Evolutionary conservation across 2,888 invertebrate genomes (phyloP).

Genomic region (Harmothoe impar): DNA sequence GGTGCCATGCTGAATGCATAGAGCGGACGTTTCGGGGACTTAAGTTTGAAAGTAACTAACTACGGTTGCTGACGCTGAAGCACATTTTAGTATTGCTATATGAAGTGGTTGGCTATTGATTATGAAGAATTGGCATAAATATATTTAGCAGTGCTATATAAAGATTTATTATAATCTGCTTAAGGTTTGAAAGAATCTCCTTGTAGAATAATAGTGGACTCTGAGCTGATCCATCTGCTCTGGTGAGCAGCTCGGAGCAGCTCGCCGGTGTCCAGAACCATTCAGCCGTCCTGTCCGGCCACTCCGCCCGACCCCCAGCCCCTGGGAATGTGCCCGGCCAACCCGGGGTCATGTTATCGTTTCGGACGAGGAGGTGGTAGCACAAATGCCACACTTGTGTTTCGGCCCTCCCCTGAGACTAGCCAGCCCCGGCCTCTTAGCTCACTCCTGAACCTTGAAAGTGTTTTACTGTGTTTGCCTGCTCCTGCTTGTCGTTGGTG

Average conservation of each 20-base stretch:
- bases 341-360: slow-evolving; percentile 1
- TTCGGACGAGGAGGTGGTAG: not conserved
- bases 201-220: not conserved
- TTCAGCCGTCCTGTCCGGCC: not conserved
- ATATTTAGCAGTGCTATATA: too few species aligned
- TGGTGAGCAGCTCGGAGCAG: not conserved
- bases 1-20: too few species aligned
- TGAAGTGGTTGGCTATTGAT: too few species aligned
- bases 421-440: not conserved
- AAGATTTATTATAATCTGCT: too few species aligned
- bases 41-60: too few species aligned
- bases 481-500: not conserved
- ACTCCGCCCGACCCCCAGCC: not conserved
- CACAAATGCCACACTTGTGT: slow-evolving; percentile 34
- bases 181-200: too few species aligned
- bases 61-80: too few species aligned
- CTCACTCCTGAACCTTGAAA: not conserved
- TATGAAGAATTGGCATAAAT: too few species aligned
- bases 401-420: not conserved
- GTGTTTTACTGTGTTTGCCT: slow-evolving; percentile 15
- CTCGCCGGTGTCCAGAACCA: too few species aligned
- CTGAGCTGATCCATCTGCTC: not conserved
- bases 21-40: too few species aligned
- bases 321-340: not conserved
- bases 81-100: too few species aligned